These are phyloP conservation scores for Sciaenops ocellatus DNA, from an alignment of 2,797 vertebrate species.

Conservation along the genomic window DNA sequence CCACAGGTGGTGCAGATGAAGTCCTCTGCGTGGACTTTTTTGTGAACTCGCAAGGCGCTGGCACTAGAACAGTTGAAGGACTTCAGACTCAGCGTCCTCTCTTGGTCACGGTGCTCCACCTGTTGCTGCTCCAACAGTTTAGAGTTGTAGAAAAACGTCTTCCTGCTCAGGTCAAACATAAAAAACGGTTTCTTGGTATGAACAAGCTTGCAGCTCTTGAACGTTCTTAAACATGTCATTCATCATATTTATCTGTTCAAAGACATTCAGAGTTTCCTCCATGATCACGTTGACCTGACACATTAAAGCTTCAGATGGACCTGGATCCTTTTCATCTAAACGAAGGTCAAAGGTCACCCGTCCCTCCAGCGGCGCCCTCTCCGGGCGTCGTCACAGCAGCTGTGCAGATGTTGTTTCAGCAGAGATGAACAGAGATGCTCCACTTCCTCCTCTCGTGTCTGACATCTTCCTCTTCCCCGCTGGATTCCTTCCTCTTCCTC, in stretches of 20 bases:
- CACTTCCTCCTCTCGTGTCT: conserved; percentile 56
- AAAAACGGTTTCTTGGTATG: conserved; percentile 67
- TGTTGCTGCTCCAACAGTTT: conserved; percentile 61
- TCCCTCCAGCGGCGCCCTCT: no score
- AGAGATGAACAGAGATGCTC: conserved; percentile 54
- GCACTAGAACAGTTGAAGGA: conserved; percentile 25
- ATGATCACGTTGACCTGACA: no score
- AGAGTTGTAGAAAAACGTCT: conserved; percentile 52
- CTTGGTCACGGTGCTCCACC: conserved; percentile 53
- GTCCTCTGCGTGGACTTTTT: conserved; percentile 54
- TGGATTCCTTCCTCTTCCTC: conserved; percentile 69
- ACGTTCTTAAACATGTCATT: not conserved
- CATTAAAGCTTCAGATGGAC: no score
- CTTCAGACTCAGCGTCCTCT: not conserved
- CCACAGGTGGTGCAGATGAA: conserved; percentile 63
- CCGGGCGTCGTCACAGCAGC: not conserved
- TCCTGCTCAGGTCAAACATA: conserved; percentile 57
- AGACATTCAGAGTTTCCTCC: no score
- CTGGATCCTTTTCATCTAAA: no score
- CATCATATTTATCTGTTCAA: no score
- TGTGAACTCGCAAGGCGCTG: conserved; percentile 40
- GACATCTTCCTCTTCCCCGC: conserved; percentile 50
- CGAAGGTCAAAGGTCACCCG: no score
- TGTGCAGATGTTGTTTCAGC: conserved; percentile 63
- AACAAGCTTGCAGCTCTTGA: conserved; percentile 61